phyloP scores from a whole-genome alignment of 2,888 invertebrate species.

The Salticus scenicus region DNA sequence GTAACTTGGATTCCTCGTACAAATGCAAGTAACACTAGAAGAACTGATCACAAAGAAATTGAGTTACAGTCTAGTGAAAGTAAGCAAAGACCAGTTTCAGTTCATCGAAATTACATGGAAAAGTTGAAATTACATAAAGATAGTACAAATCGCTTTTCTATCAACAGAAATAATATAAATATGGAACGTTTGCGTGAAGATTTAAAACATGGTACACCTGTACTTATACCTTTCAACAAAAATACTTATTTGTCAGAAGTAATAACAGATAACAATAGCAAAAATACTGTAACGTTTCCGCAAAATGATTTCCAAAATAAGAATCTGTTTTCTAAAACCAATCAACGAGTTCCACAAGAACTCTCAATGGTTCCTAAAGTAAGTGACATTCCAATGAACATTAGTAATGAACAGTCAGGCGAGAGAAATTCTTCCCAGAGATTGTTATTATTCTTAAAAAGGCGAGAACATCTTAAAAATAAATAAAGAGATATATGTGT shows the following conservation, averaged over 20 bases:
- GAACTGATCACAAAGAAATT: neutral
- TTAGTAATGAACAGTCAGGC: neutral
- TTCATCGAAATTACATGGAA: neutral
- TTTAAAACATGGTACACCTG: constrained; percentile 52
- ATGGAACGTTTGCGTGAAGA: constrained; percentile 33
- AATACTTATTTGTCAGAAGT: neutral
- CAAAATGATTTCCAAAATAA: neutral
- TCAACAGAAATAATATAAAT: constrained; percentile 5
- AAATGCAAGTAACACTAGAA: neutral
- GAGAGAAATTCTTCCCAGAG: constrained; percentile 11
- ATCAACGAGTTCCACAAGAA: too few relatives aligned
- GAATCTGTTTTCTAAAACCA: too few relatives aligned
- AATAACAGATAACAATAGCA: neutral
- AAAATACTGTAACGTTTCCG: neutral
- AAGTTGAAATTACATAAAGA: neutral
- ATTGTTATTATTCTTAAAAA: constrained; percentile 6
- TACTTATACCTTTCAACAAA: constrained; percentile 46
- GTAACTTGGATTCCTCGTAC: constrained; percentile 30
- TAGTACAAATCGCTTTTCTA: neutral
- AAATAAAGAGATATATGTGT: too few relatives aligned
- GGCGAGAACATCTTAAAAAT: neutral
- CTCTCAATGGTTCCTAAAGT: neutral
- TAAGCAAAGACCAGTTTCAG: neutral
- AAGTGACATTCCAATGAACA: neutral
- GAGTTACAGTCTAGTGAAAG: neutral